Conservation (phyloP, 92 coral and sea anemone genomes). For the Porites cylindrica region DNA sequence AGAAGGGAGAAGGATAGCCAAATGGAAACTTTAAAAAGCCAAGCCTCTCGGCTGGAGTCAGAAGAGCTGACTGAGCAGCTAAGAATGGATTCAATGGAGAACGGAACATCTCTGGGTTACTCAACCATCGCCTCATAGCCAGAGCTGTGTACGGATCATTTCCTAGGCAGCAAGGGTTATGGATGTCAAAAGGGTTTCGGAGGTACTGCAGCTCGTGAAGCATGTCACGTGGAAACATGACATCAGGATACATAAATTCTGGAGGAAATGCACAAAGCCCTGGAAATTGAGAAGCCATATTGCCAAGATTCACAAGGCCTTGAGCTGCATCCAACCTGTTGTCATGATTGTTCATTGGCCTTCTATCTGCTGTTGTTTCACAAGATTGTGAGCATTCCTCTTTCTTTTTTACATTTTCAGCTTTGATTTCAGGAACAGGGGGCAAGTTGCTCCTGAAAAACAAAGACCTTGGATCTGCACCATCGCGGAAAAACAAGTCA, state of each 20-base stretch:
- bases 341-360: slow-evolving; percentile 72
- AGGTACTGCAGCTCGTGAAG: slow-evolving; percentile 77
- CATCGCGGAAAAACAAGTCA: slow-evolving; percentile 70
- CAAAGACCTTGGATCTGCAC: slow-evolving; percentile 68
- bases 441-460: slow-evolving; percentile 75
- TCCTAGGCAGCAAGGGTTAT: slow-evolving; percentile 76
- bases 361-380: slow-evolving; percentile 56
- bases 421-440: slow-evolving; percentile 73
- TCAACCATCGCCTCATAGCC: slow-evolving; percentile 92
- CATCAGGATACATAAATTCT: slow-evolving; percentile 90
- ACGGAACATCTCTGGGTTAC: slow-evolving; percentile 84
- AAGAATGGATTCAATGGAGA: slow-evolving; percentile 78
- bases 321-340: slow-evolving; percentile 93
- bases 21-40: slow-evolving; percentile 83
- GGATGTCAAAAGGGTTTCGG: slow-evolving; percentile 75
- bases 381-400: slow-evolving; percentile 53
- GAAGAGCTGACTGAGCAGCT: slow-evolving; percentile 80
- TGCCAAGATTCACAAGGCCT: slow-evolving; percentile 87
- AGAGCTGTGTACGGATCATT: slow-evolving; percentile 76
- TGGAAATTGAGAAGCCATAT: slow-evolving; percentile 80
- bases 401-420: slow-evolving; percentile 49
- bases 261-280: slow-evolving; percentile 83
- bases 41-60: slow-evolving; percentile 88
- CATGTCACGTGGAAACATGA: slow-evolving; percentile 84
- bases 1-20: slow-evolving; percentile 68